phyloP scores from a whole-genome alignment of 2,888 invertebrate genomes.

The Lissonota sp. region DNA sequence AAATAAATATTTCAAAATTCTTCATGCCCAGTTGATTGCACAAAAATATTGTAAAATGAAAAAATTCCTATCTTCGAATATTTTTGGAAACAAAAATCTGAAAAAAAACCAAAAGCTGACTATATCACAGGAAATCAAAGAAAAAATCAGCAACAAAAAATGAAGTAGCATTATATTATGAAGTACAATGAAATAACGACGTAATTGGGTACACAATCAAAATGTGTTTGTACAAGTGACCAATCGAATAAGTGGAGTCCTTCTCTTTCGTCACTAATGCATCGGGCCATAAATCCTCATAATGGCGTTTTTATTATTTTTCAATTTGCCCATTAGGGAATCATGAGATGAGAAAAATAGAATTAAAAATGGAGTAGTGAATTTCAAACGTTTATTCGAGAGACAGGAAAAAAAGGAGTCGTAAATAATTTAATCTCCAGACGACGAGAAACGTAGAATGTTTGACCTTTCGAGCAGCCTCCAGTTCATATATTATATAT shows the following conservation, averaged over 20 bases:
- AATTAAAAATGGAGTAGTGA: background rate
- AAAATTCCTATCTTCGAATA: no score
- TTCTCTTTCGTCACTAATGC: background rate
- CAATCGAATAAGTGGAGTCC: background rate
- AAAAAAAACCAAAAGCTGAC: no score
- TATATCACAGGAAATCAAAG: no score
- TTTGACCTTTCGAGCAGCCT: constrained; percentile 12
- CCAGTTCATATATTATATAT: background rate
- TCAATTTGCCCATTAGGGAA: constrained; percentile 4
- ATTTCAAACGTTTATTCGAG: background rate
- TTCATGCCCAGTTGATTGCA: no score
- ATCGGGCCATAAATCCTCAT: background rate
- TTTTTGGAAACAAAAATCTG: no score
- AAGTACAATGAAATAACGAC: constrained; percentile 46
- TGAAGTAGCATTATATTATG: no score
- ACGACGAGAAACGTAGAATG: background rate
- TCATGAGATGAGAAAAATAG: background rate
- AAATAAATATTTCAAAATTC: no score
- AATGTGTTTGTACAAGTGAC: background rate
- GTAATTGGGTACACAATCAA: constrained; percentile 47
- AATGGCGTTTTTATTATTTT: constrained; percentile 26
- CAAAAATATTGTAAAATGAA: background rate
- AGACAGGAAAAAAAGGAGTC: background rate
- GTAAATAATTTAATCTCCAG: no score
- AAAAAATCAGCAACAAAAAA: no score